Base-by-base conservation (phyloP, 2,113 vertebrate species). In the Anarrhichthys ocellatus region DNA sequence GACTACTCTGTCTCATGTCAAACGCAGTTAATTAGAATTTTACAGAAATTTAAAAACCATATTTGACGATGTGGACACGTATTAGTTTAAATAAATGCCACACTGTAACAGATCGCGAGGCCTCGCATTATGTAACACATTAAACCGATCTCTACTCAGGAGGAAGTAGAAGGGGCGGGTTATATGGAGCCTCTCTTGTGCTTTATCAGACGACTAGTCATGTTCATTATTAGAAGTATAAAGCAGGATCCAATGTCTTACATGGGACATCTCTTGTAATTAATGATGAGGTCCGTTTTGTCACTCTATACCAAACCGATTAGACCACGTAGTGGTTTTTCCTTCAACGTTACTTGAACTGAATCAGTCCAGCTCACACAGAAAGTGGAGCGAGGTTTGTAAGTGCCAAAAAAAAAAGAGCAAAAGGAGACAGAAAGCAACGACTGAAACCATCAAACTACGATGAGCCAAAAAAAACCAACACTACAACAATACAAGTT, bases 141-240 rank as follows among this genome's bases (percentile, higher is more conserved):
- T 84, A 90, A 92, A 92, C 76, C 78, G 89, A 91, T 90, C 87
- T 87, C 75, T 86, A 63, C 87, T 92, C 76, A 85, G 81, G 88
- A 91, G 91, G 89, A 92, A 87, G 88, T 78, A 86, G 59, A 91
- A 88, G 89, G 92, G 89, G 91, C 80, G 91, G 92, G 87, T 90
- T 90, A 87, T 83, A 83, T 64, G 56, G 62, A 89, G 75, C 81
- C 81, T 80, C 69, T 80, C 32, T 73, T 76, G 18, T 76, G 70
- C 71, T 82, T 58, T 54, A 87, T 63, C 76, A 80, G 52, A 87
- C 52, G 18, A 89, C 71, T 36, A 76, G 58, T 64, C 62, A 27
- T 65, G 54, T 76, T 70, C 74, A 66, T 76, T 69, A 86, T 74
- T 44, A 72, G 68, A 71, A 66, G 22, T 17, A 83, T 9, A 83